phyloP scores from a whole-genome alignment of 2,888 invertebrate species.

The Agrochola circellaris region DNA sequence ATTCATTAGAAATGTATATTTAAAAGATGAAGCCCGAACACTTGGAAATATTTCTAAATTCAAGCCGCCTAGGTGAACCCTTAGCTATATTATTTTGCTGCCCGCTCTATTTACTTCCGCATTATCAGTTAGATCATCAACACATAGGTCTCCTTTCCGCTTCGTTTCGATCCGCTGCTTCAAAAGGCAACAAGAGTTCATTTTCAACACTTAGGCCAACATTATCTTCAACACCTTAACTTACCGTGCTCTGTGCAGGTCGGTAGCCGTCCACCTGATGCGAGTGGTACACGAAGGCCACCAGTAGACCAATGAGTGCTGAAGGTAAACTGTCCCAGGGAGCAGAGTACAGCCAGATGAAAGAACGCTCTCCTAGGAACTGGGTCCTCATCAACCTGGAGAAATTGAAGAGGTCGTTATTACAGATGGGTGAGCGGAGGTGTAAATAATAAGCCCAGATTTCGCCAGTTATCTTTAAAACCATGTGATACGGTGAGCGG shows the following conservation, averaged over 20 bases:
- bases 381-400: constrained; percentile 72
- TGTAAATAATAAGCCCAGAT: not conserved
- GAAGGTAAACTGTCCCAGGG: constrained; percentile 82
- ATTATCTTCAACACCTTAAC: constrained; percentile 4
- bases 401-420: not conserved
- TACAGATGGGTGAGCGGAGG: too few species aligned
- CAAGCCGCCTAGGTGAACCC: not conserved
- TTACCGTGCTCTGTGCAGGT: constrained; percentile 70
- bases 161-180: not conserved
- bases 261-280: constrained; percentile 67
- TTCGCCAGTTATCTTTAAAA: not conserved
- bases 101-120: not conserved
- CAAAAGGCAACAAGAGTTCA: not conserved
- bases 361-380: constrained; percentile 73
- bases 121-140: not conserved
- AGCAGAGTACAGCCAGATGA: constrained; percentile 77
- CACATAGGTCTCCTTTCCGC: too few species aligned
- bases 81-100: too few species aligned
- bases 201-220: not conserved
- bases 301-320: constrained; percentile 74
- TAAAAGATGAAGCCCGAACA: not conserved
- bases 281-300: constrained; percentile 73
- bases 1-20: not conserved
- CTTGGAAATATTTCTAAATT: not conserved
- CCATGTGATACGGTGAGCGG: not conserved